Percentiles rank a stretch among this genome's conserved stretches.
These are phyloP conservation scores for Etheostoma cragini DNA, from an alignment of 2,113 vertebrate species.

Conservation along the genomic window DNA sequence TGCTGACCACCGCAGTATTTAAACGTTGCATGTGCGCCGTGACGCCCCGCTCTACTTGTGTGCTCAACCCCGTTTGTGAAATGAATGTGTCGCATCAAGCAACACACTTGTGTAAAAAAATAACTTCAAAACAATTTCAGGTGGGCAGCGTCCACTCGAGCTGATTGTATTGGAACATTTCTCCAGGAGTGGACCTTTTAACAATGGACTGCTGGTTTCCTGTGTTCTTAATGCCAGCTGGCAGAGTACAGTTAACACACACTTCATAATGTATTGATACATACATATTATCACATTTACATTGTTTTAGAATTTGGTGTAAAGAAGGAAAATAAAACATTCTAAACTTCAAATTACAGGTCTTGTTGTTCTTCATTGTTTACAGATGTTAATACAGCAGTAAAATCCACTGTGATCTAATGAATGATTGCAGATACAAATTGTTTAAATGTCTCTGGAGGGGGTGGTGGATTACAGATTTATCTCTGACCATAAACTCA, in stretches of 20 bases:
- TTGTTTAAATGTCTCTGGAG: neutral
- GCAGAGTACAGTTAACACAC: neutral
- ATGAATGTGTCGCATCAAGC: slow-evolving; percentile 49
- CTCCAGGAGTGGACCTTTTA: slow-evolving; percentile 8
- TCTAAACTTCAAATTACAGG: neutral
- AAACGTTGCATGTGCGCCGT: slow-evolving; percentile 20
- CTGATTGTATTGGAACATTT: slow-evolving; percentile 22
- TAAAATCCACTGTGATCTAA: neutral
- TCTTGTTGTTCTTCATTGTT: neutral
- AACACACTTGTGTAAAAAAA: slow-evolving; percentile 26
- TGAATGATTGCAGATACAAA: neutral
- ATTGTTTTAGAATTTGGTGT: slow-evolving; percentile 2
- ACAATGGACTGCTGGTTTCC: slow-evolving; percentile 4
- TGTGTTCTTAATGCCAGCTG: slow-evolving; percentile 9
- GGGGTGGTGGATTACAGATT: neutral
- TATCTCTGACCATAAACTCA: neutral
- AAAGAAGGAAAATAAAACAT: slow-evolving; percentile 1
- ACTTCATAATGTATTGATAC: neutral
- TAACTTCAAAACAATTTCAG: slow-evolving; percentile 24
- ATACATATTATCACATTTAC: neutral
- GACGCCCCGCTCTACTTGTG: slow-evolving; percentile 27
- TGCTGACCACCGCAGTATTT: slow-evolving; percentile 33
- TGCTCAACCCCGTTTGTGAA: slow-evolving; percentile 52
- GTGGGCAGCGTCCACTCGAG: slow-evolving; percentile 45
- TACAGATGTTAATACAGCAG: neutral